Percentiles rank a stretch among this genome's conserved stretches.
Evolutionary conservation across 2,113 vertebrate species (phyloP).

Genomic region (Motacilla alba): DNA sequence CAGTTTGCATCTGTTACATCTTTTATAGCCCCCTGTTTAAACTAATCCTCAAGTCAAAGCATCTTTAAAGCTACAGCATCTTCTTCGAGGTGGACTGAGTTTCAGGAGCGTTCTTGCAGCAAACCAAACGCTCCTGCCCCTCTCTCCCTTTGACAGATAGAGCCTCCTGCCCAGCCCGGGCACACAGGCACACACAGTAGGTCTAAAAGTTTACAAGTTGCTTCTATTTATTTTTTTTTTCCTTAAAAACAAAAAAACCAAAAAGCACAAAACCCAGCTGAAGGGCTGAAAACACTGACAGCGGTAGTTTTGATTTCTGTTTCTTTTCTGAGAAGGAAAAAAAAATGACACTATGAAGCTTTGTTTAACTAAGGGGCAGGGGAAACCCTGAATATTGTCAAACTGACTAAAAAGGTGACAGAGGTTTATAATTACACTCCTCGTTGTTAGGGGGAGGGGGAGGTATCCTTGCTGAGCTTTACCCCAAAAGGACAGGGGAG

Average conservation of each 20-base stretch:
- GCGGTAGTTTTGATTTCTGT: conserved; percentile 73
- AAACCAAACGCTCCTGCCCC: conserved; percentile 48
- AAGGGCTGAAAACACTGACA: conserved; percentile 63
- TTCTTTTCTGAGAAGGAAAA: conserved; percentile 65
- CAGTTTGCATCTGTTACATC: conserved; percentile 86
- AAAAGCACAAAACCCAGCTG: background rate
- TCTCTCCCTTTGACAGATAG: conserved; percentile 78
- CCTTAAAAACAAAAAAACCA: background rate
- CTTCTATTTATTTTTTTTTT: background rate
- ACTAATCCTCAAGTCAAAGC: conserved; percentile 77
- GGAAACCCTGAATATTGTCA: conserved; percentile 73
- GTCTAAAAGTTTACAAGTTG: conserved; percentile 72
- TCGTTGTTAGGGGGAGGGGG: conserved; percentile 56
- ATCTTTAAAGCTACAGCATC: conserved; percentile 71
- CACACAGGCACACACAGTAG: background rate
- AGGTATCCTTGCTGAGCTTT: conserved; percentile 47
- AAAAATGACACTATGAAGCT: conserved; percentile 25
- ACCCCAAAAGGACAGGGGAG: conserved; percentile 54
- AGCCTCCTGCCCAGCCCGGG: conserved; percentile 61
- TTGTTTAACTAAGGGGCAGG: conserved; percentile 59
- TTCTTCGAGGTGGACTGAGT: conserved; percentile 63
- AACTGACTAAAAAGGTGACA: conserved; percentile 66
- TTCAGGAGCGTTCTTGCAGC: conserved; percentile 62
- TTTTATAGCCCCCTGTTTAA: conserved; percentile 83
- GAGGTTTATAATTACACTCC: conserved; percentile 72